These are phyloP conservation scores for Karalla daura DNA, from an alignment of 2,797 vertebrate species.

Conservation along the genomic window DNA sequence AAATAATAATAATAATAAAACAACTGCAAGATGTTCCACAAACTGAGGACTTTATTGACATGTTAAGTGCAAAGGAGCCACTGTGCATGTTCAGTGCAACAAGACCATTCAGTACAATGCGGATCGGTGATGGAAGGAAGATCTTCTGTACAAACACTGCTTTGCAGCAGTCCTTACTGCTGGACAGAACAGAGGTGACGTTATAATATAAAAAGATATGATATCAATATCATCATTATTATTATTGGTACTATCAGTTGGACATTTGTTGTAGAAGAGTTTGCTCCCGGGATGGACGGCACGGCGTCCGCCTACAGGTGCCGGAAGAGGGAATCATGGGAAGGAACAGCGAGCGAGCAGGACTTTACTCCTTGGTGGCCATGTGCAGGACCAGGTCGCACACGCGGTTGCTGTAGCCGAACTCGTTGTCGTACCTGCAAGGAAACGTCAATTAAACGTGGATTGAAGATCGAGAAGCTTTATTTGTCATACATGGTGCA, in stretches of 20 bases:
- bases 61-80: slow-evolving; percentile 21
- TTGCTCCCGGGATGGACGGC: slow-evolving; percentile 17
- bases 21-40: slow-evolving; percentile 35
- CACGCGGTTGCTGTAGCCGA: slow-evolving; percentile 94
- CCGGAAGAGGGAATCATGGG: slow-evolving; percentile 22
- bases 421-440: slow-evolving; percentile 98
- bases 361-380: slow-evolving; percentile 90
- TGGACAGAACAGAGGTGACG: slow-evolving; percentile 47
- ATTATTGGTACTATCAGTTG: background rate
- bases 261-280: background rate
- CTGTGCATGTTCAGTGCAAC: slow-evolving; percentile 22
- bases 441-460: too few relatives aligned
- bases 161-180: slow-evolving; percentile 40
- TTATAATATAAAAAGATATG: slow-evolving; percentile 61
- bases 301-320: slow-evolving; percentile 26
- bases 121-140: slow-evolving; percentile 10
- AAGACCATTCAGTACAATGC: slow-evolving; percentile 15
- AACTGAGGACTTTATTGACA: slow-evolving; percentile 68
- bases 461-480: too few relatives aligned
- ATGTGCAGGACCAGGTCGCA: slow-evolving; percentile 94
- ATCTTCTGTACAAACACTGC: background rate
- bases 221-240: background rate
- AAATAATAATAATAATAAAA: background rate
- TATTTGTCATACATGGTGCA: too few relatives aligned
- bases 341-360: background rate